These are phyloP conservation scores for Probaryconus sp. DNA, from an alignment of 1,140 invertebrate species.

Conservation along the genomic window DNA sequence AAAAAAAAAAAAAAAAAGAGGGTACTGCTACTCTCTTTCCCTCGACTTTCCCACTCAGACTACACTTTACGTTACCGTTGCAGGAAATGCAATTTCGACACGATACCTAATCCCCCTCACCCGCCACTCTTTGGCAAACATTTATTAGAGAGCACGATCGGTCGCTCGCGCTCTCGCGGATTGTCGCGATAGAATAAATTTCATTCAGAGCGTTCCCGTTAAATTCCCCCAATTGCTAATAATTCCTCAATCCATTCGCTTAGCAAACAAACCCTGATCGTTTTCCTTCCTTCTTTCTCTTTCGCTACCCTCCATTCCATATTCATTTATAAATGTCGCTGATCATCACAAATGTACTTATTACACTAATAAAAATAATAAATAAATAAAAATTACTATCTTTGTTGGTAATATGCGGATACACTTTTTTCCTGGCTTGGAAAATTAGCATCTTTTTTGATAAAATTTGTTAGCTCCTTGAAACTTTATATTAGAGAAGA, in stretches of 20 bases:
- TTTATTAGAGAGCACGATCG: slow-evolving; percentile 62
- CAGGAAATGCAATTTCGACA: slow-evolving; percentile 65
- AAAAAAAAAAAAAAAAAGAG: slow-evolving; percentile 40
- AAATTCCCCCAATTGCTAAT: slow-evolving; percentile 68
- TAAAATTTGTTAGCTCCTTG: no score
- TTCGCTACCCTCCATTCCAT: no score
- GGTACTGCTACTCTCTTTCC: slow-evolving; percentile 29
- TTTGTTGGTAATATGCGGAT: no score
- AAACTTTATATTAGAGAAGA: no score
- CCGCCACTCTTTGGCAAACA: slow-evolving; percentile 62
- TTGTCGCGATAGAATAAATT: slow-evolving; percentile 67
- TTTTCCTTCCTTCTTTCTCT: no score
- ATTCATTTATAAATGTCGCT: no score
- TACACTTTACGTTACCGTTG: slow-evolving; percentile 45
- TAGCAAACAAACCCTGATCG: slow-evolving; percentile 14
- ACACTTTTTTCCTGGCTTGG: no score
- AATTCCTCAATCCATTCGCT: slow-evolving; percentile 57
- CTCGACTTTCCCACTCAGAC: no score
- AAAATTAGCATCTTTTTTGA: no score
- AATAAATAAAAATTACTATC: no score
- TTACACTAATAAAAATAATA: no score
- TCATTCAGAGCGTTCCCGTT: slow-evolving; percentile 53
- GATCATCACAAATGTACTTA: no score
- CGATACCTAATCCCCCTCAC: slow-evolving; percentile 63
- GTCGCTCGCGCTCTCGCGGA: slow-evolving; percentile 51